Evolutionary conservation across 1,140 invertebrate species (phyloP), one percentile per base, ranked within the genome.

Genomic region (Tetragonula clypearis): DNA sequence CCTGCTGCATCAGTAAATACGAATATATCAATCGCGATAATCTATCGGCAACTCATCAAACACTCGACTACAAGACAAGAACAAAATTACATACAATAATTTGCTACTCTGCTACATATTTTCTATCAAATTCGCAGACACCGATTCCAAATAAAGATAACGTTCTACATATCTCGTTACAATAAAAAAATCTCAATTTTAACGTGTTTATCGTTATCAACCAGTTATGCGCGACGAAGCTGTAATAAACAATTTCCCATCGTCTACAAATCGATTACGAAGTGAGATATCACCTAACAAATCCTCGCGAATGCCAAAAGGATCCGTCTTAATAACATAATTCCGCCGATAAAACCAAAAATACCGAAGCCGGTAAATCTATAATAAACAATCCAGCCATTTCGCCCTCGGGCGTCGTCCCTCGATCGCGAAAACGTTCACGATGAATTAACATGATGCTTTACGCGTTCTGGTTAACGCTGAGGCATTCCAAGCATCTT

Each of bases 391-490:
- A 49, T 49, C 41, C 60, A 12, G 6, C 12, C 1, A 12, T 66
- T 66, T 26, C n/a, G 15, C 12, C 65, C 12, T 6, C 14, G 14
- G 26, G 65, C 65, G n/a, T 35, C 30, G 6, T 21, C 8, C 21
- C 35, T 68, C 2, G 66, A 35, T 35, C 9, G 30, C 26, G 26
- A 35, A 35, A 9, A 21, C 9, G n/a, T 30, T 15, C 66, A 30
- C 66, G 30, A 30, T 21, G 21, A 68, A 68, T 68, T 68, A 68
- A 68, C 66, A 35, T 35, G 66, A 68, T 68, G 66, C 66, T 68
- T 68, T 68, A 68, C 66, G 66, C 30, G 26, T 35, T 35, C 66
- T 35, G 66, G 66, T 68, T 35, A 68, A 68, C 66, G 66, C 66
- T 68, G 17, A 68, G 35, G 19, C 66, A 68, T 71, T 71, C 68